Evolutionary conservation across 2,888 invertebrate genomes (phyloP), one percentile per base, ranked within the genome.

Genomic region (Marasmarcha lunaedactyla): DNA sequence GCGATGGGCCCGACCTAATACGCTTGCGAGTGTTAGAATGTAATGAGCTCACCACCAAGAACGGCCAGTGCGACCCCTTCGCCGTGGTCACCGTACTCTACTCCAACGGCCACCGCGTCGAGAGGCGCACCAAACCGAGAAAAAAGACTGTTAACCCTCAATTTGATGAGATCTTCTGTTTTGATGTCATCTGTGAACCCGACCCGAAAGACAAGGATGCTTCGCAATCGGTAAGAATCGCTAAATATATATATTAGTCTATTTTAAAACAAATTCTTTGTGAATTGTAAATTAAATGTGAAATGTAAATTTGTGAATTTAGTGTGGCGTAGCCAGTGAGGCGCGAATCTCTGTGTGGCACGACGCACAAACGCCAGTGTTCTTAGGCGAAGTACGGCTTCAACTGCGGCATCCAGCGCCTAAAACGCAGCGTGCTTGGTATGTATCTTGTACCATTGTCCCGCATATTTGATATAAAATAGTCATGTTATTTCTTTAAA

Each of bases 61-160:
- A 93, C 74, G 94, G 95, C 54, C 90, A 92, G 56, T 96, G 95
- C 84, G 95, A 96, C 79, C 95, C 96, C 10, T 95, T 91, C 74
- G 94, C 93, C 49, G 87, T 90, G 52, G 90, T 94, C 58, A 90
- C 91, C 38, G 90, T 93, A 42, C 85, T 89, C 44, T 92, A 92
- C 72, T 89, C 91, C 45, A 94, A 93, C 73, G 91, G 90, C 45
- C 90, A 92, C 65, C 87, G 89, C 73, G 88, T 92, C 54, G 86
- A 89, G 50, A 90, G 90, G 68, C 88, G 92, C 62, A 95, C 95
- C 26, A 93, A 93, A 73, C 90, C 92, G 46, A 90, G 89, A 68
- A 95, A 94, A 85, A 96, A 95, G 86, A 95, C 95, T 39, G 90
- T 92, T 48, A 91, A 91, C 65, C 95, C 96, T 10, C 90, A 91